These are phyloP conservation scores for Platerodrilus igneus DNA, from an alignment of 2,888 invertebrate species.

Conservation along the genomic window DNA sequence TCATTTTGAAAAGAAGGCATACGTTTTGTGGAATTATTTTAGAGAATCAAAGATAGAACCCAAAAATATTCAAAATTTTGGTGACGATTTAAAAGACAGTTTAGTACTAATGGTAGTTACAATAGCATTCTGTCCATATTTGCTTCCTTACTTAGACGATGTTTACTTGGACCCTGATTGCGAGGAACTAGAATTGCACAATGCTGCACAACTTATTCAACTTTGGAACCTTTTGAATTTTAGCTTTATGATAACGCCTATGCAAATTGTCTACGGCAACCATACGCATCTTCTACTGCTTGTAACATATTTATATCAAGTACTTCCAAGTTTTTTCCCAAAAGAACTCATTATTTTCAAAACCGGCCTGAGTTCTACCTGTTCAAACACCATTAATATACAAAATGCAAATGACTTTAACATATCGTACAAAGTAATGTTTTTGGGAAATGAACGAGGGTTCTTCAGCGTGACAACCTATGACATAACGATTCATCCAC, in stretches of 20 bases:
- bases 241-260: slow-evolving; percentile 53
- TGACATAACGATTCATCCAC: slow-evolving; percentile 19
- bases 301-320: slow-evolving; percentile 51
- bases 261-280: slow-evolving; percentile 53
- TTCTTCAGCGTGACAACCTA: slow-evolving; percentile 27
- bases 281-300: slow-evolving; percentile 57
- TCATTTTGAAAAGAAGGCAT: slow-evolving; percentile 43
- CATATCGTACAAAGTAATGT: slow-evolving; percentile 33
- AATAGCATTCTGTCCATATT: slow-evolving; percentile 56
- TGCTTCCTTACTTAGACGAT: slow-evolving; percentile 48
- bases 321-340: slow-evolving; percentile 52
- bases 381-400: slow-evolving; percentile 46
- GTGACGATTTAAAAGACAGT: slow-evolving; percentile 53
- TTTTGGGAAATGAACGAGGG: slow-evolving; percentile 35
- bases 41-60: slow-evolving; percentile 38
- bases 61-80: slow-evolving; percentile 46
- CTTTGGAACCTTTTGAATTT: slow-evolving; percentile 54
- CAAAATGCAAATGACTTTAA: slow-evolving; percentile 37
- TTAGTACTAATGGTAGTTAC: slow-evolving; percentile 54
- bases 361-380: slow-evolving; percentile 49
- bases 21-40: slow-evolving; percentile 46
- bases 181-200: slow-evolving; percentile 52
- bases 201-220: slow-evolving; percentile 54
- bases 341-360: slow-evolving; percentile 48
- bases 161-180: slow-evolving; percentile 47